A percentile compares a stretch with the other conserved stretches of the same genome.
Evolutionary conservation across 2,797 vertebrate genomes (phyloP).

Genomic region (Pristis pectinata): DNA sequence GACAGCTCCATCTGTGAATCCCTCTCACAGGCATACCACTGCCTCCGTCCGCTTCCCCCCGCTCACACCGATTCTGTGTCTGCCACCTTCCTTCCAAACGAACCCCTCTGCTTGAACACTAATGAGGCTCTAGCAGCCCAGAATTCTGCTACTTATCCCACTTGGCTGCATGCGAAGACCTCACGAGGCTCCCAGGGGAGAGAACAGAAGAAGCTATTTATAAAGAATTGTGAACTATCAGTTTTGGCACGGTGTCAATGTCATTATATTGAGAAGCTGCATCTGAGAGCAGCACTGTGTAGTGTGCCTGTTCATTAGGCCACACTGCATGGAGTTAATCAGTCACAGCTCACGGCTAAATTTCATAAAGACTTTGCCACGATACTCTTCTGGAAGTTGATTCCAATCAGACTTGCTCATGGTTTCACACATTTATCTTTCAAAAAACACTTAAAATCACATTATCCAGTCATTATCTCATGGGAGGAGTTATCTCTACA

Average conservation of each 20-base stretch:
- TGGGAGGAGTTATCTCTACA: not conserved
- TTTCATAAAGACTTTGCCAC: not conserved
- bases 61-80: not conserved
- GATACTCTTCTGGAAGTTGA: not conserved
- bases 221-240: not conserved
- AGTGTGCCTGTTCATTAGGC: not conserved
- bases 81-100: not conserved
- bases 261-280: not conserved
- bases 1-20: constrained; percentile 46
- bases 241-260: constrained; percentile 16
- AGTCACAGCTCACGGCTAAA: constrained; percentile 6
- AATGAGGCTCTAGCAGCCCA: constrained; percentile 41
- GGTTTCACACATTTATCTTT: not conserved
- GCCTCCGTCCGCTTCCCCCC: not conserved
- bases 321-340: not conserved
- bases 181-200: not conserved
- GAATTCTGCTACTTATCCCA: constrained; percentile 39
- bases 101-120: not conserved
- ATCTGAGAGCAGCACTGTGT: not conserved
- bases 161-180: constrained; percentile 46
- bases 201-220: constrained; percentile 6
- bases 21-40: constrained; percentile 43
- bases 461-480: not conserved
- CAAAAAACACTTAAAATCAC: no score
- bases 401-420: not conserved